A percentile compares a stretch with the other conserved stretches of the same genome.
phyloP scores from a whole-genome alignment of 2,797 vertebrate species.

The Alauda arvensis region DNA sequence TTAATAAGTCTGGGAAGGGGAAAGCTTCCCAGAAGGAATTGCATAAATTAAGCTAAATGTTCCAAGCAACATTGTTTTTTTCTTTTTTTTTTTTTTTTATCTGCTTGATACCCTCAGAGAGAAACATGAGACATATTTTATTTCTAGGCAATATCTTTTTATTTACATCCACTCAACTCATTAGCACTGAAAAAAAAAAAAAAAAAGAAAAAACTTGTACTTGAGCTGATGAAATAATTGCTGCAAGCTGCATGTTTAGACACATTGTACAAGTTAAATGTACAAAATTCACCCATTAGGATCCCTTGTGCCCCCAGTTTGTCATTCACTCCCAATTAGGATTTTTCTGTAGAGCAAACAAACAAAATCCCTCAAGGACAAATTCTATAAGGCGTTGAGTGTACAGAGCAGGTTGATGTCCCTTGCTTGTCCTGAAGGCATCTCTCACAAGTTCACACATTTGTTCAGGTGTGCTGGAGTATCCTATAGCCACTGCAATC shows the following conservation, averaged over 20 bases:
- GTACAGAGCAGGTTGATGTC: fast-evolving
- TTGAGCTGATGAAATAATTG: conserved; percentile 31
- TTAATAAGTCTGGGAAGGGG: neutral
- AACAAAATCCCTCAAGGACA: neutral
- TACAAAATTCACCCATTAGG: neutral
- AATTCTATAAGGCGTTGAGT: neutral
- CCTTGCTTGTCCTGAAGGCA: neutral
- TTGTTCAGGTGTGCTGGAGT: neutral
- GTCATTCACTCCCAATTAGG: neutral
- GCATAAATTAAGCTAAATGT: neutral
- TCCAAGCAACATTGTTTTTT: neutral
- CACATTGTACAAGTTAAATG: neutral
- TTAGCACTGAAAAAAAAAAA: neutral
- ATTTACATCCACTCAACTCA: neutral
- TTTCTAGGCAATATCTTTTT: conserved; percentile 4
- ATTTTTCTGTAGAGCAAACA: neutral
- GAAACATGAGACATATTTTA: neutral
- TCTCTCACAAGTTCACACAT: fast-evolving
- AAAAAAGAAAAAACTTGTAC: neutral
- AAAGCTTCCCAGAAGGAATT: neutral
- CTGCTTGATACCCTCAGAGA: neutral
- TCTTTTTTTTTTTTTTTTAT: neutral
- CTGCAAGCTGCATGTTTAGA: conserved; percentile 9
- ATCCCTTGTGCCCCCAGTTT: neutral
- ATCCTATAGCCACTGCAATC: neutral